Evolutionary conservation across 1,140 invertebrate species (phyloP), one percentile per base, ranked within the genome.

Genomic region (Pissodes strobi): DNA sequence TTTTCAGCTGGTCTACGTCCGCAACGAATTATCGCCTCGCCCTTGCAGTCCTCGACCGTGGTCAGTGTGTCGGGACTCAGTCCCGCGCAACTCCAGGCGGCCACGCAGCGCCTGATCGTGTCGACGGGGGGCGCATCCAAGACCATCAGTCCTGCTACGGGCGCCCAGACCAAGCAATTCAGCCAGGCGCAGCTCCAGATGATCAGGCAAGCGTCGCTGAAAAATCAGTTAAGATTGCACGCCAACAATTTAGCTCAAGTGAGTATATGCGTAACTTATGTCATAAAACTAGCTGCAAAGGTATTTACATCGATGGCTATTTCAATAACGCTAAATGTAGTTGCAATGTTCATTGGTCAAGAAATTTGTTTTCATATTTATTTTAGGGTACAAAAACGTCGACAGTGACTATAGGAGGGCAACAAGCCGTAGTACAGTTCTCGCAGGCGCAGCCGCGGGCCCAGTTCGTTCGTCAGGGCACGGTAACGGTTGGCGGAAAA

Each of bases 101-200:
- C 82, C 0, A 79, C 82, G 30, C 73, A 82, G 22, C 77, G 82
- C 25, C 67, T 80, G 19, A 81, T 83, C 63, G 78, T 80, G 0
- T 77, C 76, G 17, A 77, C 70, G n/a, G 67, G 67, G n/a, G 48
- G 60, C 13, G 55, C 66, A 74, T 64, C 69, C 9, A 76, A 77
- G 70, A 66, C 73, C 8, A 78, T 80, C 5, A 75, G 78, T 2
- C 78, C 81, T 1, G 78, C 79, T 45, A 74, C 79, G 1, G 78
- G 69, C 1, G 74, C 82, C 21, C 70, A 76, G 1, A 80, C 78
- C 3, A 83, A 86, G 68, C 78, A 82, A 5, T 79, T 83, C 1
- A 79, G 74, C 25, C 76, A 77, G 19, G 75, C 79, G 0, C 81
- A 82, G 39, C 71, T 82, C 13, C 80, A 82, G 48, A 78, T 82